These are phyloP conservation scores for Chalcosyrphus nemorum DNA, from an alignment of 2,888 invertebrate genomes.

Conservation along the genomic window DNA sequence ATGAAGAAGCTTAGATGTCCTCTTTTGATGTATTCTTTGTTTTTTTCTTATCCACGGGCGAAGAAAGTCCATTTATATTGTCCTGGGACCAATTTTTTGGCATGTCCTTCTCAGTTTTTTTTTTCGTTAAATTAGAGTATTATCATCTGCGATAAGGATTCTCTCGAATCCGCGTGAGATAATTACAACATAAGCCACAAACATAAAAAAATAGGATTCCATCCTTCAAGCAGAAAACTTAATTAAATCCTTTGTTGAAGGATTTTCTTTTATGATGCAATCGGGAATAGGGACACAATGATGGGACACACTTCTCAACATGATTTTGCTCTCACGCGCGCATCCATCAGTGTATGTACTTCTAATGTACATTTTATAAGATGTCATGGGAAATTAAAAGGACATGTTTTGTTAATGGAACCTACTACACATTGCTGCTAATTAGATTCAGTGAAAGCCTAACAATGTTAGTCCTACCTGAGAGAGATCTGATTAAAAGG, in stretches of 20 bases:
- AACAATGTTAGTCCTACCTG: slow-evolving; percentile 12
- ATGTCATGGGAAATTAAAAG: slow-evolving; percentile 62
- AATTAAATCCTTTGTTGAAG: slow-evolving; percentile 30
- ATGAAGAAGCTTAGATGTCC: slow-evolving; percentile 8
- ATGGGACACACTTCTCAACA: slow-evolving; percentile 2
- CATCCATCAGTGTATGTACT: neutral
- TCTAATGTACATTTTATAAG: slow-evolving; percentile 7
- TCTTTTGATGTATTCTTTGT: neutral
- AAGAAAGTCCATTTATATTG: slow-evolving; percentile 3
- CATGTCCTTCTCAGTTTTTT: neutral
- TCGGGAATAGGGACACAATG: slow-evolving; percentile 32
- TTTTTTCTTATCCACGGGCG: neutral
- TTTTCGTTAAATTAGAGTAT: neutral
- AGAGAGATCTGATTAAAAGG: neutral
- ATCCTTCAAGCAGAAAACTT: slow-evolving; percentile 7
- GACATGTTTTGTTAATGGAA: slow-evolving; percentile 61
- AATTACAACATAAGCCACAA: neutral
- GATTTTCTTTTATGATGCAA: slow-evolving; percentile 28
- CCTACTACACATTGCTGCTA: slow-evolving; percentile 22
- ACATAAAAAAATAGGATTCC: neutral
- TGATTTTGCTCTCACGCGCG: neutral
- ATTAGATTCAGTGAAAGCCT: slow-evolving; percentile 16
- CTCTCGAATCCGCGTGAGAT: neutral
- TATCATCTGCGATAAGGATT: neutral
- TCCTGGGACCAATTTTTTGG: neutral